These are phyloP conservation scores for Toxotes lorentzi DNA, from an alignment of 2,797 vertebrate species.

Conservation along the genomic window DNA sequence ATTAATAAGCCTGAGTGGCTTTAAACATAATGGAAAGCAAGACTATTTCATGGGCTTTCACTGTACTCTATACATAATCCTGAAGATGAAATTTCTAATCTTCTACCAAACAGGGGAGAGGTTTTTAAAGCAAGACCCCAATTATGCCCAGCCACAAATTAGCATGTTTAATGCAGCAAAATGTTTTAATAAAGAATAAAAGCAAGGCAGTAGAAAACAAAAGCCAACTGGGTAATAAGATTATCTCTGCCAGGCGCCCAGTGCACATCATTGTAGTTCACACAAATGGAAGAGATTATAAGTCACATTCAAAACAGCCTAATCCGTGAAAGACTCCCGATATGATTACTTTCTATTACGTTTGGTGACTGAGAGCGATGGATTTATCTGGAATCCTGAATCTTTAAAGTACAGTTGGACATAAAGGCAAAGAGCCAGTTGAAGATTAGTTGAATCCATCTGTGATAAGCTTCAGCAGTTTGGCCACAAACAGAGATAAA, in stretches of 20 bases:
- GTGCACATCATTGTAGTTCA: conserved; percentile 81
- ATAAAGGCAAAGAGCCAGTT: conserved; percentile 74
- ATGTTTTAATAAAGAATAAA: conserved; percentile 87
- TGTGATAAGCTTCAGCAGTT: conserved; percentile 78
- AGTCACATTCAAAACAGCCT: conserved; percentile 83
- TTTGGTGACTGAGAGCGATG: conserved; percentile 77
- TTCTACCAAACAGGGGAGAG: conserved; percentile 82
- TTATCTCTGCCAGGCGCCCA: conserved; percentile 83
- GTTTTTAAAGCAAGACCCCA: conserved; percentile 83
- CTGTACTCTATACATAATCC: conserved; percentile 83
- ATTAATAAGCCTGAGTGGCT: conserved; percentile 83
- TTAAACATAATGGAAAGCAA: conserved; percentile 83
- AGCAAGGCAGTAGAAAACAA: conserved; percentile 83
- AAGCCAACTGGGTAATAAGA: conserved; percentile 85
- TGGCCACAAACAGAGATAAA: conserved; percentile 78
- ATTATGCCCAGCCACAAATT: conserved; percentile 84
- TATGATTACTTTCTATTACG: conserved; percentile 85
- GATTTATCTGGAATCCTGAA: conserved; percentile 79
- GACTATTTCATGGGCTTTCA: conserved; percentile 82
- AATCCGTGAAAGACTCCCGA: conserved; percentile 84
- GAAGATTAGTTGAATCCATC: conserved; percentile 80
- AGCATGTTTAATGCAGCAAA: conserved; percentile 85
- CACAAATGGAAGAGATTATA: conserved; percentile 83
- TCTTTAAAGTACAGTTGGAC: conserved; percentile 81
- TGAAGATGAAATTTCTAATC: conserved; percentile 86